phyloP scores from a whole-genome alignment of 2,888 invertebrate species.

The Microctonus hyperodae region DNA sequence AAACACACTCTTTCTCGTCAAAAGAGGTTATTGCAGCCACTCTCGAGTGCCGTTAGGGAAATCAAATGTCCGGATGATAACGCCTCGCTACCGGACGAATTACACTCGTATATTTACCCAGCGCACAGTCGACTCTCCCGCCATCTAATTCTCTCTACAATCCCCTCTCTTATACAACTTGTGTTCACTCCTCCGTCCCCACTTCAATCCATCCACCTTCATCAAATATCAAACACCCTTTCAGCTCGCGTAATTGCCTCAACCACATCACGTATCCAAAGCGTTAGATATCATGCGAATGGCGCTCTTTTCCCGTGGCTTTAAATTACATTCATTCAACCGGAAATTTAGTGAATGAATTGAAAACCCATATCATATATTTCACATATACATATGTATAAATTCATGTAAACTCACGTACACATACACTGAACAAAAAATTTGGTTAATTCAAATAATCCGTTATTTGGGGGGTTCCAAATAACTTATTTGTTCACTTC shows the following conservation, averaged over 20 bases:
- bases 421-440: too few relatives aligned
- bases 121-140: slow-evolving; percentile 27
- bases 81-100: slow-evolving; percentile 43
- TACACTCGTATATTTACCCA: slow-evolving; percentile 45
- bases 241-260: slow-evolving; percentile 35
- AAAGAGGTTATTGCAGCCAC: neutral
- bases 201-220: neutral
- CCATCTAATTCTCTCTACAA: too few relatives aligned
- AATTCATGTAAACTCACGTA: too few relatives aligned
- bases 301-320: neutral
- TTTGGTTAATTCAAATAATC: too few relatives aligned
- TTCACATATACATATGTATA: too few relatives aligned
- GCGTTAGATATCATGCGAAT: slow-evolving; percentile 20
- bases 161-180: too few relatives aligned
- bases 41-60: slow-evolving; percentile 43
- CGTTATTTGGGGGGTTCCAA: too few relatives aligned
- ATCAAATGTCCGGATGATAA: slow-evolving; percentile 46
- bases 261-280: slow-evolving; percentile 33
- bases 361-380: neutral
- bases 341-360: neutral
- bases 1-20: neutral
- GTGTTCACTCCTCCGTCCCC: neutral
- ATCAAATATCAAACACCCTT: slow-evolving; percentile 21
- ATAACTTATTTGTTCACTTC: too few relatives aligned
- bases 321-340: slow-evolving; percentile 3